Conservation (phyloP, 2,888 invertebrate genomes). For the Pollenia angustigena region DNA sequence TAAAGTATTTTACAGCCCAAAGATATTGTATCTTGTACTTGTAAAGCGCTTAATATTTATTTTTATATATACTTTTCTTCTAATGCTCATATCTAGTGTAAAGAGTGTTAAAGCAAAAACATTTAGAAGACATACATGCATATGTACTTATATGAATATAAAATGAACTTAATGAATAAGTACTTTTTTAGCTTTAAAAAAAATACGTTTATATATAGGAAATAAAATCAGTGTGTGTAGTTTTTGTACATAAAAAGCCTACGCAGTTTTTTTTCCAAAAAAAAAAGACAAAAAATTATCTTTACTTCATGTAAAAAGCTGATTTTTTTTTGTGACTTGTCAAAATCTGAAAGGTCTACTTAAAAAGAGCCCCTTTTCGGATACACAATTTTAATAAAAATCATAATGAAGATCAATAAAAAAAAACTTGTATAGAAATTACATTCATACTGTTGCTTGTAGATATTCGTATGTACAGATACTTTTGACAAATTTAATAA, state of each 20-base stretch:
- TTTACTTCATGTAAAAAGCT: slow-evolving; percentile 48
- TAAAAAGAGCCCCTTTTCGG: slow-evolving; percentile 4
- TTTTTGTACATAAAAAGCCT: slow-evolving; percentile 44
- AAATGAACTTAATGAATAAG: slow-evolving; percentile 54
- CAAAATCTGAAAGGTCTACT: slow-evolving; percentile 1
- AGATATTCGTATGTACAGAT: background rate
- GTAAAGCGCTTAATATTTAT: slow-evolving; percentile 3
- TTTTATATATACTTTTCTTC: background rate
- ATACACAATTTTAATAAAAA: slow-evolving; percentile 47
- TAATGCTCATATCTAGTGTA: background rate
- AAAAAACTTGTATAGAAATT: slow-evolving; percentile 5
- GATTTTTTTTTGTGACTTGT: slow-evolving; percentile 32
- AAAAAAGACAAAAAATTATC: slow-evolving; percentile 15
- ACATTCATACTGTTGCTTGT: background rate
- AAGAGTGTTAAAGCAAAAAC: slow-evolving; percentile 6
- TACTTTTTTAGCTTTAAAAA: slow-evolving; percentile 7
- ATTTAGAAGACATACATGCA: background rate
- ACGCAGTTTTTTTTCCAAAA: slow-evolving; percentile 47
- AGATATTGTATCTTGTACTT: slow-evolving; percentile 22
- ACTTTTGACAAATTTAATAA: slow-evolving; percentile 22
- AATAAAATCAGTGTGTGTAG: background rate
- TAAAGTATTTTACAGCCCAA: slow-evolving; percentile 62
- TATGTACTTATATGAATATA: background rate
- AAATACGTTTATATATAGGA: slow-evolving; percentile 6
- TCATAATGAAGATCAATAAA: slow-evolving; percentile 54